Percentiles rank a stretch among this genome's conserved stretches.
Evolutionary conservation across 2,113 vertebrate genomes (phyloP).

Genomic region (Kryptolebias marmoratus): DNA sequence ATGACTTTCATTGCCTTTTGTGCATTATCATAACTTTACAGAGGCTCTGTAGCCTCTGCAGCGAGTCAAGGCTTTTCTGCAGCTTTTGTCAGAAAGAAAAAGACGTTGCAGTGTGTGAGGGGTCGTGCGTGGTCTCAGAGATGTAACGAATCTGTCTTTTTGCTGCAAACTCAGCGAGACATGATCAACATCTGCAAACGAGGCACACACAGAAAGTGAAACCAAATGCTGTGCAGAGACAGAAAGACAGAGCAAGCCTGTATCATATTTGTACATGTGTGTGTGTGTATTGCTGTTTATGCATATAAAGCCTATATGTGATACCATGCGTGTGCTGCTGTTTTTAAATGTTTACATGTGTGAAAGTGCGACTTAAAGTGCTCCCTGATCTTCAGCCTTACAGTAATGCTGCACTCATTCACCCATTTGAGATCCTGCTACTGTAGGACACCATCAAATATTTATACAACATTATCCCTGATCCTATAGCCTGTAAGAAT

Average conservation of each 20-base stretch:
- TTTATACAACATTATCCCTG: conserved; percentile 81
- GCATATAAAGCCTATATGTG: conserved; percentile 9
- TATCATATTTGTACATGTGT: conserved; percentile 7
- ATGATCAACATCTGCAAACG: conserved; percentile 93
- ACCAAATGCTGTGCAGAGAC: conserved; percentile 53
- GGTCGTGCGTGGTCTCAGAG: conserved; percentile 82
- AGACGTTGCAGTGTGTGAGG: conserved; percentile 65
- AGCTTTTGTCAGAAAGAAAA: conserved; percentile 27
- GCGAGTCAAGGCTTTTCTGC: conserved; percentile 11
- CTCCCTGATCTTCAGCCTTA: conserved; percentile 84
- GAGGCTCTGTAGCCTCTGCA: conserved; percentile 15
- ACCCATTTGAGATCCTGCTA: conserved; percentile 78
- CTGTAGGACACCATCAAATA: conserved; percentile 84
- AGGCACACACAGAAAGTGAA: conserved; percentile 66
- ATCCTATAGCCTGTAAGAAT: conserved; percentile 68
- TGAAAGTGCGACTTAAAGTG: conserved; percentile 54
- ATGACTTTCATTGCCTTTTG: neutral
- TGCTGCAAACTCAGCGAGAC: conserved; percentile 85
- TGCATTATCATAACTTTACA: conserved; percentile 18
- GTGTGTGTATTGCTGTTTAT: conserved; percentile 3
- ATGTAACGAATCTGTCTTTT: conserved; percentile 87
- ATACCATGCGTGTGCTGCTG: conserved; percentile 46
- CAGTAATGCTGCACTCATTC: conserved; percentile 81
- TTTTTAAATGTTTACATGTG: conserved; percentile 51
- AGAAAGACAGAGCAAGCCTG: conserved; percentile 31